phyloP scores from a whole-genome alignment of 2,797 vertebrate genomes.

The Brachyrhaphis roseni region DNA sequence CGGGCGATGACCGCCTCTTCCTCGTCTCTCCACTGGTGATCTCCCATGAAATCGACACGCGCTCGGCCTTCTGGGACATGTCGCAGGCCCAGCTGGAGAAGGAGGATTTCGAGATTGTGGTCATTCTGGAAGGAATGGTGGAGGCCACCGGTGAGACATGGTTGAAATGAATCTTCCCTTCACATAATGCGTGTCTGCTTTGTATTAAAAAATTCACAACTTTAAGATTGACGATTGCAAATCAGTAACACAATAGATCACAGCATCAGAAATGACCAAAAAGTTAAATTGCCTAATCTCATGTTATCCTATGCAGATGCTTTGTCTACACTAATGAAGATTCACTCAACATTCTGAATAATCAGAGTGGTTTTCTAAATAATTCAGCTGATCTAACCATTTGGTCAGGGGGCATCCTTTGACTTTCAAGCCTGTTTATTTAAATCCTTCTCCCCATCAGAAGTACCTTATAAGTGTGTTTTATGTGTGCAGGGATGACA shows the following conservation, averaged over 20 bases:
- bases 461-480: neutral
- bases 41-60: conserved; percentile 92
- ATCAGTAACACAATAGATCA: neutral
- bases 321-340: no score
- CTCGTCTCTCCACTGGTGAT: conserved; percentile 95
- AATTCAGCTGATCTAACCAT: neutral
- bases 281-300: neutral
- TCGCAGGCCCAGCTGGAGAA: conserved; percentile 90
- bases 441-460: neutral
- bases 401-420: neutral
- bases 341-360: neutral
- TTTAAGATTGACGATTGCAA: neutral
- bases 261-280: neutral
- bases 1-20: conserved; percentile 95
- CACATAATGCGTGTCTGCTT: neutral
- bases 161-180: neutral
- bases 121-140: conserved; percentile 98
- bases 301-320: neutral
- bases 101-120: conserved; percentile 97
- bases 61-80: conserved; percentile 95
- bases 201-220: neutral
- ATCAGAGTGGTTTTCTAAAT: neutral
- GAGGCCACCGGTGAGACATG: conserved; percentile 90
- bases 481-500: conserved; percentile 86
- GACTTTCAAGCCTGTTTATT: neutral